phyloP scores from a whole-genome alignment of 1,140 invertebrate species.

The Sinonovacula constricta region DNA sequence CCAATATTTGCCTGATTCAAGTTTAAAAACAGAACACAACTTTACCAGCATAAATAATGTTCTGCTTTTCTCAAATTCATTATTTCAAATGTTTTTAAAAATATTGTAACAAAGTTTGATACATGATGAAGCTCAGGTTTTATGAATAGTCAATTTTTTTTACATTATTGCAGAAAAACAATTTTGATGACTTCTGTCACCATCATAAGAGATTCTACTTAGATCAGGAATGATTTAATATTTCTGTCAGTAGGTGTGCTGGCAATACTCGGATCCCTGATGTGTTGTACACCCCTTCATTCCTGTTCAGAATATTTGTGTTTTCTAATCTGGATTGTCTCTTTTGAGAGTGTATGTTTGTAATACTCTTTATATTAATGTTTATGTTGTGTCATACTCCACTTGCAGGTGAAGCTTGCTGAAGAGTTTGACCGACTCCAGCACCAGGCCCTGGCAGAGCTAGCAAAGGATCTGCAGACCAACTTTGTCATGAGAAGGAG shows the following conservation, averaged over 20 bases:
- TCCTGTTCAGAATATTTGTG: background rate
- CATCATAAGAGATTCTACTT: too few relatives aligned
- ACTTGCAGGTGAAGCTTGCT: slow-evolving; percentile 41
- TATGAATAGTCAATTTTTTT: too few relatives aligned
- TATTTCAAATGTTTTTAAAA: background rate
- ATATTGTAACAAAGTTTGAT: background rate
- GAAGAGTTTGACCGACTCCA: slow-evolving; percentile 49
- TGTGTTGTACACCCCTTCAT: background rate
- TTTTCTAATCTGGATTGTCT: background rate
- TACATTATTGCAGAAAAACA: too few relatives aligned
- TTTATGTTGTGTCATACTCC: background rate
- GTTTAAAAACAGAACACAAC: too few relatives aligned
- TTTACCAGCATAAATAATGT: too few relatives aligned
- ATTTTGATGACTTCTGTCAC: too few relatives aligned
- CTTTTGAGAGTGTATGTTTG: background rate
- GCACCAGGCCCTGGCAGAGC: slow-evolving; percentile 53
- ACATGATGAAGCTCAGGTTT: too few relatives aligned
- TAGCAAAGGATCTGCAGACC: slow-evolving; percentile 57
- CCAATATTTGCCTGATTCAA: too few relatives aligned
- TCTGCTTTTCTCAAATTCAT: background rate
- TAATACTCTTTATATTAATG: background rate
- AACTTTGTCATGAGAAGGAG: slow-evolving; percentile 61
- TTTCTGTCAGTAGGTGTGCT: background rate
- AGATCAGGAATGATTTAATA: background rate
- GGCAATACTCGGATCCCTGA: background rate